Conservation (phyloP, 2,888 invertebrate species). For the Pegoplata infirma region DNA sequence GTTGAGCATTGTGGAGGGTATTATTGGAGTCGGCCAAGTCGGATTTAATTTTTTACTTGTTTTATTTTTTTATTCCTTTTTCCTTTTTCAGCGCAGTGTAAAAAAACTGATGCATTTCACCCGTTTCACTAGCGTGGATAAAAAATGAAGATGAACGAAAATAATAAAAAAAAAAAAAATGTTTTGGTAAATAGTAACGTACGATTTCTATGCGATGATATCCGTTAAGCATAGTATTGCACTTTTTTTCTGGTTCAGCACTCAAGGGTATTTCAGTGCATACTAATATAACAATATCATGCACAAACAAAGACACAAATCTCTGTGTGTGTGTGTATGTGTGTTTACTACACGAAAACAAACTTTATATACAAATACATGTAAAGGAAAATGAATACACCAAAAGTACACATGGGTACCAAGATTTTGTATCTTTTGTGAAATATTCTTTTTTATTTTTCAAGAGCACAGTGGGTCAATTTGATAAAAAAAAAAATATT, state of each 20-base stretch:
- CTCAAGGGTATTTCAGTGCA: slow-evolving; percentile 54
- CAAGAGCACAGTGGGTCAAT: not conserved
- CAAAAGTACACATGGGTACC: slow-evolving; percentile 3
- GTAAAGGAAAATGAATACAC: not conserved
- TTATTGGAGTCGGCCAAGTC: no score
- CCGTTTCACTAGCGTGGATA: slow-evolving; percentile 11
- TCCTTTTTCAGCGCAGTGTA: not conserved
- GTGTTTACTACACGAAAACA: not conserved
- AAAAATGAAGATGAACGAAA: not conserved
- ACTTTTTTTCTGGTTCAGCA: slow-evolving; percentile 56
- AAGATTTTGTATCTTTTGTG: not conserved
- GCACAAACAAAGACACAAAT: slow-evolving; percentile 8
- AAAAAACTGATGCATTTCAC: slow-evolving; percentile 22
- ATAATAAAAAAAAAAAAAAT: no score
- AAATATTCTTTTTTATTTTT: not conserved
- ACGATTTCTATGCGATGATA: slow-evolving; percentile 16
- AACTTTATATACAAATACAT: not conserved
- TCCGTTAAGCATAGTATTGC: slow-evolving; percentile 51
- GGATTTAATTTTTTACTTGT: no score
- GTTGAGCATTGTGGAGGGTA: no score
- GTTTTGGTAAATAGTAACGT: not conserved
- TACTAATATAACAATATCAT: slow-evolving; percentile 41
- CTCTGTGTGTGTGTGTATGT: not conserved
- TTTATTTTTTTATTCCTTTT: no score
- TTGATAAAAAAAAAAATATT: no score